Base-by-base conservation (phyloP, 2,888 invertebrate genomes). In the Drosophila affinis region DNA sequence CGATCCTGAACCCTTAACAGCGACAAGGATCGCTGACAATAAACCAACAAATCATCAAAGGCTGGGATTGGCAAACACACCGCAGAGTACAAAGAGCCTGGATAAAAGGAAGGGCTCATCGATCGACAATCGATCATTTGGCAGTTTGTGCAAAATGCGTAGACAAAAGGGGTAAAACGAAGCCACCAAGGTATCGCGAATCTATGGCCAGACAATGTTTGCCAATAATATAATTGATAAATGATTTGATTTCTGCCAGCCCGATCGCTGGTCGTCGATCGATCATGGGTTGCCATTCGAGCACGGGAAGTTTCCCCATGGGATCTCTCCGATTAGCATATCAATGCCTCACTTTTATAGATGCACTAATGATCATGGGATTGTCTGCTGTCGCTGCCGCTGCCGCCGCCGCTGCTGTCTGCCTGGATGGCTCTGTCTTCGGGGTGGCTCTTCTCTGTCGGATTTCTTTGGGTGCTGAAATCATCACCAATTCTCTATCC, bases 201-300 rank as follows among this genome's bases (percentile, higher is more conserved):
- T 18, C 18, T 69, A 69, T 68, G 24, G 62, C 76, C 53, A 76
- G 86, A 65, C 89, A 89, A 87, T 87, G 86, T 87, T 87, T 87
- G 86, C 89, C 86, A 87, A 87, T 87, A 89, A 83, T 87, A 77
- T 87, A 87, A 87, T 87, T 87, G 86, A 89, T 89, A 87, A 89
- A 87, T 88, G 88, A 87, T 88, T 86, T 88, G 83, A 86, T 82
- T 80, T 78, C 74, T 68, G 70, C 64, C 59, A 65, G 52, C 7
- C 7, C 39, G 39, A 39, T 39, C 39, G n/a, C 39, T 60, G 48
- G 62, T 79, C 75, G 57, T 51, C 82, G 29, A 85, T 85, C 89
- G 73, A 85, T 89, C 85, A 89, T 79, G 76, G 74, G 55, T 18
- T 27, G 29, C 55, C 27, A 45, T 53, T 45, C 57, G 62, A 46